Conservation (phyloP, 2,113 vertebrate species). For the Zosterops japonicus region DNA sequence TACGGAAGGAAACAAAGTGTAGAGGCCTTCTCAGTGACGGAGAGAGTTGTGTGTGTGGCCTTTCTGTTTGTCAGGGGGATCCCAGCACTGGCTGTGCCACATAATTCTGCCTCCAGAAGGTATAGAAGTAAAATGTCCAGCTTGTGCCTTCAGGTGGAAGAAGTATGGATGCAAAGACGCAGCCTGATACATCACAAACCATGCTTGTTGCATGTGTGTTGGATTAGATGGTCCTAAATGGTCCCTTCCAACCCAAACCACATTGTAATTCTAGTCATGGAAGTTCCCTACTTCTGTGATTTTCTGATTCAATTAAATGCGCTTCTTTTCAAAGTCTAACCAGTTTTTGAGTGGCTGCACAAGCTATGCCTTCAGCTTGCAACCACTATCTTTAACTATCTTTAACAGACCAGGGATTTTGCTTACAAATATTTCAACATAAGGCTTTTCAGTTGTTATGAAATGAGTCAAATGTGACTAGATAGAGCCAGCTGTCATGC, state of each 20-base stretch:
- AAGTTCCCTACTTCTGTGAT: background rate
- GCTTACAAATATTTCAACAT: conserved; percentile 57
- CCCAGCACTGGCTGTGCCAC: background rate
- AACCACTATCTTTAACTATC: background rate
- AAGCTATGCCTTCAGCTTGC: background rate
- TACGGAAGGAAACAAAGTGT: background rate
- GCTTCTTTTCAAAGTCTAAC: background rate
- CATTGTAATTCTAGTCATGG: background rate
- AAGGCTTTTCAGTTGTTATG: conserved; percentile 52
- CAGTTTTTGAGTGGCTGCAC: background rate
- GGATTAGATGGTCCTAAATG: background rate
- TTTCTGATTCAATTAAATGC: background rate
- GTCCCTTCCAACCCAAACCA: background rate
- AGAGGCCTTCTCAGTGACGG: background rate
- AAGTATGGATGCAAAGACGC: background rate
- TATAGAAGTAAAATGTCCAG: background rate
- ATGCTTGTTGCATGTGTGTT: background rate
- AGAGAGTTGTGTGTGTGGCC: background rate
- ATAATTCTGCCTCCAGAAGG: background rate
- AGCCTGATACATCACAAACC: rapidly evolving
- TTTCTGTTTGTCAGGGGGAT: background rate
- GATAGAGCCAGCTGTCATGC: conserved; percentile 39
- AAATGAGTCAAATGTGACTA: conserved; percentile 45
- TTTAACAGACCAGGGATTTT: background rate
- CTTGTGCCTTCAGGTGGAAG: background rate